Percentiles rank a stretch among this genome's conserved stretches.
These are phyloP conservation scores for Habroteleia sp. DNA, from an alignment of 2,888 invertebrate genomes.

Conservation along the genomic window DNA sequence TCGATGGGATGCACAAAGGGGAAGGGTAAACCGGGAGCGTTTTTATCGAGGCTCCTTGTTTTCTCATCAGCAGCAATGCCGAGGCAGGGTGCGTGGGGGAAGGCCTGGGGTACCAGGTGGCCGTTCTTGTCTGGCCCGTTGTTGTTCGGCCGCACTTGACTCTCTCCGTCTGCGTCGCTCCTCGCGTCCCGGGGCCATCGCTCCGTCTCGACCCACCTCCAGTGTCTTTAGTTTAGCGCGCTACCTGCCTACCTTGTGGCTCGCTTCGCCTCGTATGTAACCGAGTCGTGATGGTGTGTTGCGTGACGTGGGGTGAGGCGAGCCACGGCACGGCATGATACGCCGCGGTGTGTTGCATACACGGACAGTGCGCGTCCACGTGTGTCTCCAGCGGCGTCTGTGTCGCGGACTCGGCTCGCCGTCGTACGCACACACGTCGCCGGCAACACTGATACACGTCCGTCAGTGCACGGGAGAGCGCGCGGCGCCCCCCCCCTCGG, in stretches of 20 bases:
- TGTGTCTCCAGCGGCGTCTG: conserved; percentile 59
- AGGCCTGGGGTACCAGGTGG: conserved; percentile 35
- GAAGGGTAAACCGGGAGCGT: conserved; percentile 33
- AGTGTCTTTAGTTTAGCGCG: conserved; percentile 75
- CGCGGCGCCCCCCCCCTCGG: conserved; percentile 65
- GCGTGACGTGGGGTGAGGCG: conserved; percentile 67
- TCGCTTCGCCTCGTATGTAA: conserved; percentile 73
- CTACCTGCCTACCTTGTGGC: conserved; percentile 77
- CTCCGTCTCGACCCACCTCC: conserved; percentile 65
- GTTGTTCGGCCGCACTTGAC: conserved; percentile 33
- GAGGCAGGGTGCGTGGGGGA: conserved; percentile 2
- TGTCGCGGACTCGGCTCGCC: conserved; percentile 54
- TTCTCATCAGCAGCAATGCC: conserved; percentile 39
- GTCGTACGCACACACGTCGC: conserved; percentile 58
- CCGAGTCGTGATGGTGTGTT: conserved; percentile 70
- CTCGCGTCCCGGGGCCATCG: conserved; percentile 57
- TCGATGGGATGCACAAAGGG: conserved; percentile 7
- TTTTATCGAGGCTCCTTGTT: conserved; percentile 48
- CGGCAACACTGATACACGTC: conserved; percentile 60
- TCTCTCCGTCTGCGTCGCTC: conserved; percentile 59
- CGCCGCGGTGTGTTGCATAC: conserved; percentile 65
- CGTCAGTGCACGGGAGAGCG: conserved; percentile 71
- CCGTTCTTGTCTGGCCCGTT: conserved; percentile 66
- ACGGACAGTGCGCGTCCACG: conserved; percentile 52
- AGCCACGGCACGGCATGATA: conserved; percentile 56